phyloP scores from a whole-genome alignment of 2,113 vertebrate species.

The Arvicanthis niloticus region DNA sequence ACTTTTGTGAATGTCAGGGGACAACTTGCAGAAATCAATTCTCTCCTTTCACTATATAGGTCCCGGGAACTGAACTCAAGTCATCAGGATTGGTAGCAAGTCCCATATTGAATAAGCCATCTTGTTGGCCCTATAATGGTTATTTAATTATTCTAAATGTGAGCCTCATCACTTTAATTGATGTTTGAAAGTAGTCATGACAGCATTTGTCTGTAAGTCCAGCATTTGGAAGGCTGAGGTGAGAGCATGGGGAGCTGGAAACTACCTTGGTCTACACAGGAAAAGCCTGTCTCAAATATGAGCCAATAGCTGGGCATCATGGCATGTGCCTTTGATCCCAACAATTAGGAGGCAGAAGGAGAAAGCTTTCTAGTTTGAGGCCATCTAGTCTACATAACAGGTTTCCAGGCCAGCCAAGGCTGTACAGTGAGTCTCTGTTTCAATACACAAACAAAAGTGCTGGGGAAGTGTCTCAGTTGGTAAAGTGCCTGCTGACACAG shows the following conservation, averaged over 20 bases:
- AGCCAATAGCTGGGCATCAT: neutral
- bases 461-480: neutral
- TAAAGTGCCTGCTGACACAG: rapidly evolving
- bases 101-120: neutral
- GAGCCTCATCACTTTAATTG: neutral
- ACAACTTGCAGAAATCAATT: neutral
- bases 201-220: neutral
- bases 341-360: neutral
- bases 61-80: neutral
- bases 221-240: neutral
- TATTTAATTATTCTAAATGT: neutral
- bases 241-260: neutral
- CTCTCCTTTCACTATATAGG: neutral
- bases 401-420: neutral
- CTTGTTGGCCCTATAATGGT: neutral
- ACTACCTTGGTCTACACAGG: neutral
- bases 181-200: neutral
- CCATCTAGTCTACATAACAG: neutral
- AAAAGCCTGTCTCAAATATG: neutral
- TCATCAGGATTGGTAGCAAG: neutral
- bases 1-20: neutral
- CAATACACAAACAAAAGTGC: neutral
- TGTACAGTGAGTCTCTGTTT: neutral
- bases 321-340: neutral
- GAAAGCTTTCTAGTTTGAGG: neutral